phyloP scores from a whole-genome alignment of 1,140 invertebrate genomes.

The Sitophilus oryzae region DNA sequence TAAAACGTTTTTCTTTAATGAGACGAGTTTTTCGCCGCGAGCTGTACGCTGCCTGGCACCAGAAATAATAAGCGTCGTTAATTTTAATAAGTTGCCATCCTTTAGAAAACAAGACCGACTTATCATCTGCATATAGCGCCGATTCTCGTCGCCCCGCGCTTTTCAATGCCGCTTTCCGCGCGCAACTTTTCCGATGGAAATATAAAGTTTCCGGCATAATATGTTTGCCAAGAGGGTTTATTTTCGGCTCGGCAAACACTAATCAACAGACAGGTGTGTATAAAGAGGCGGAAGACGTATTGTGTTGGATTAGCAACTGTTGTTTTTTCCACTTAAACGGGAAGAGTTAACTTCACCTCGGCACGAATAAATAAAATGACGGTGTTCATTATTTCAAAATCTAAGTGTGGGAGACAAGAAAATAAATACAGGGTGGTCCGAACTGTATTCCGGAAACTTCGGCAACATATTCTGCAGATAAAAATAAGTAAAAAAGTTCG shows the following conservation, averaged over 20 bases:
- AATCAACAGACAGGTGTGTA: background rate
- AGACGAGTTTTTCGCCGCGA: background rate
- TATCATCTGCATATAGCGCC: constrained; percentile 1
- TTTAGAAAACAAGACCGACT: constrained; percentile 1
- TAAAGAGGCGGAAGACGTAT: too few species aligned
- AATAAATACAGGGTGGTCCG: too few species aligned
- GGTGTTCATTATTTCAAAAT: too few species aligned
- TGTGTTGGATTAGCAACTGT: too few species aligned
- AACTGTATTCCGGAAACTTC: too few species aligned
- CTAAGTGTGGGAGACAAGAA: too few species aligned
- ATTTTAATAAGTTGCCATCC: constrained; percentile 11
- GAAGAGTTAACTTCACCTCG: too few species aligned
- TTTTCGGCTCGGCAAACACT: background rate
- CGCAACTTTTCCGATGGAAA: background rate
- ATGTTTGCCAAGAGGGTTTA: background rate
- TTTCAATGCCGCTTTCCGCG: background rate
- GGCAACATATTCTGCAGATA: too few species aligned
- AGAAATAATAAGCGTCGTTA: constrained; percentile 4
- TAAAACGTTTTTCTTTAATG: background rate
- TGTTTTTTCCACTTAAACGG: too few species aligned
- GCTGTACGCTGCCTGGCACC: background rate
- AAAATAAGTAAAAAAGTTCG: too few species aligned
- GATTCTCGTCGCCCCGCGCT: background rate
- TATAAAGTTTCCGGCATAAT: constrained; percentile 3
- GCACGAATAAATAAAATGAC: too few species aligned